Conservation (phyloP, 37 sponge, comb jelly and placozoan species). For the Agelas oroides region DNA sequence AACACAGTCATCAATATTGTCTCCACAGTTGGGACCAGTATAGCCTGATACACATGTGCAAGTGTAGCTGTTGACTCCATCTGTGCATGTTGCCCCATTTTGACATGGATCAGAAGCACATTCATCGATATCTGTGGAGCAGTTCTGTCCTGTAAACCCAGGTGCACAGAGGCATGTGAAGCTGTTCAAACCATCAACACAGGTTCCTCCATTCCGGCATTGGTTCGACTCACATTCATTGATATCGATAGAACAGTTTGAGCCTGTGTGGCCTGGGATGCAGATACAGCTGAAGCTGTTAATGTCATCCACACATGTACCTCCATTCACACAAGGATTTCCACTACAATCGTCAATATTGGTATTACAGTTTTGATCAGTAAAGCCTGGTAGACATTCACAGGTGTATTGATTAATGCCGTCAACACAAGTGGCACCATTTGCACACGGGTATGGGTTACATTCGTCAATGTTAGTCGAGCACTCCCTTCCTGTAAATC, state of each 20-base stretch:
- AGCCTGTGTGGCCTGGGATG: slow-evolving; percentile 57
- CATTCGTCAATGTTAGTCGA: slow-evolving; percentile 69
- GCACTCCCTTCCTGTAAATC: slow-evolving; percentile 70
- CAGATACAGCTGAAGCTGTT: slow-evolving; percentile 53
- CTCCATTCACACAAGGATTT: slow-evolving; percentile 55
- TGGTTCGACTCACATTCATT: slow-evolving; percentile 43
- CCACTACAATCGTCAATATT: slow-evolving; percentile 67
- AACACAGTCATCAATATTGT: slow-evolving; percentile 68
- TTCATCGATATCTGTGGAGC: slow-evolving; percentile 59
- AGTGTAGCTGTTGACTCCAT: slow-evolving; percentile 18
- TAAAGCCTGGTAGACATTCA: slow-evolving; percentile 53
- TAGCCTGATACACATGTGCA: slow-evolving; percentile 73
- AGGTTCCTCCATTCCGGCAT: slow-evolving; percentile 79
- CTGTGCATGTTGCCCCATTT: slow-evolving; percentile 61
- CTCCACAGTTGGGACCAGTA: slow-evolving; percentile 57
- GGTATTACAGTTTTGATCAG: slow-evolving; percentile 48
- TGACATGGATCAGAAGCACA: slow-evolving; percentile 68
- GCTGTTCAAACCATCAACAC: neutral
- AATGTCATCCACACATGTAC: slow-evolving; percentile 62
- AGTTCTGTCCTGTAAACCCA: slow-evolving; percentile 71
- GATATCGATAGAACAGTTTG: slow-evolving; percentile 53
- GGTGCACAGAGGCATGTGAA: slow-evolving; percentile 59
- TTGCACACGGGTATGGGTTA: slow-evolving; percentile 50
- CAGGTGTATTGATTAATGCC: slow-evolving; percentile 43
- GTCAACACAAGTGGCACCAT: slow-evolving; percentile 64